These are phyloP conservation scores for Scopus umbretta DNA, from an alignment of 2,113 vertebrate species.

Conservation along the genomic window DNA sequence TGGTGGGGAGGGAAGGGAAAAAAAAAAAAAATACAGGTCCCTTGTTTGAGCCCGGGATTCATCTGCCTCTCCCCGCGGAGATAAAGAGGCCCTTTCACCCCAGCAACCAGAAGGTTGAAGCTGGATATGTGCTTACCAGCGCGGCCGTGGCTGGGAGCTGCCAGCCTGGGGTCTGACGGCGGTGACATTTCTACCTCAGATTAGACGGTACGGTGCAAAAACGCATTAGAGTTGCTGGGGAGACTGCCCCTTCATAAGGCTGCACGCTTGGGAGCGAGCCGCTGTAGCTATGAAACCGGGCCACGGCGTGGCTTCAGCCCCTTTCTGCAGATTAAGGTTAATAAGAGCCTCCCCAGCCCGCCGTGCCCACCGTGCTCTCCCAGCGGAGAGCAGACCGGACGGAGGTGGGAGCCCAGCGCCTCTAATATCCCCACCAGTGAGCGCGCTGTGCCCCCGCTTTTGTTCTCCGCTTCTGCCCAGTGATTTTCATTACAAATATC, in stretches of 20 bases:
- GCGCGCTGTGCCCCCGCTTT: background rate
- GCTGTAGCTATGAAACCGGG: constrained; percentile 31
- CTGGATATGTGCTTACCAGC: constrained; percentile 52
- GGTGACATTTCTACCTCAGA: constrained; percentile 48
- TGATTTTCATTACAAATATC: constrained; percentile 58
- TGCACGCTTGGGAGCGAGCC: constrained; percentile 14
- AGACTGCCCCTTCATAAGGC: constrained; percentile 36
- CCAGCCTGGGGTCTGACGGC: constrained; percentile 17
- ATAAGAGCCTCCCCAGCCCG: background rate
- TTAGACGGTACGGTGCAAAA: constrained; percentile 18
- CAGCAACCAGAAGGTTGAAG: constrained; percentile 59
- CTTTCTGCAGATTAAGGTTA: background rate
- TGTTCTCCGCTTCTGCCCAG: constrained; percentile 9
- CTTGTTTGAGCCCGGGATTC: constrained; percentile 33
- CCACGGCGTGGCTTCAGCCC: background rate
- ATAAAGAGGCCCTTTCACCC: constrained; percentile 63
- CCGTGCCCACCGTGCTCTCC: background rate
- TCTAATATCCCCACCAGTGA: background rate
- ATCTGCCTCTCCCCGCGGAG: constrained; percentile 36
- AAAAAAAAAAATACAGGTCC: background rate
- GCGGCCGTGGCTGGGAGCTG: constrained; percentile 29
- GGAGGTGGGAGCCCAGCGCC: background rate
- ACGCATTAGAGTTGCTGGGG: constrained; percentile 65
- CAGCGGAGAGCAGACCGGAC: background rate
- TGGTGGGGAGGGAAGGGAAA: background rate